Conservation (phyloP, 2,888 invertebrate species). For the Melanargia galathea region DNA sequence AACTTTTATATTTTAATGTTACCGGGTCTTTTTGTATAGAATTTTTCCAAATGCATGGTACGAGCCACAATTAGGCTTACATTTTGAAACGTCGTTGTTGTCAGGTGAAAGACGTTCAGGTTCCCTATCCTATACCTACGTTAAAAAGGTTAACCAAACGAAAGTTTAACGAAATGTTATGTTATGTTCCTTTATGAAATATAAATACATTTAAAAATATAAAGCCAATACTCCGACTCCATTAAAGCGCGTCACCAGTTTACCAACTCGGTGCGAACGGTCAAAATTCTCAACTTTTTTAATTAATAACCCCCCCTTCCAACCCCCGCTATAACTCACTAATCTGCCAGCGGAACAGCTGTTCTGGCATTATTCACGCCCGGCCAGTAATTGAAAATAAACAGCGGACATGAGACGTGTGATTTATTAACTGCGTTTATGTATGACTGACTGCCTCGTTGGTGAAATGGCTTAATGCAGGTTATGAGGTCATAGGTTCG, state of each 20-base stretch:
- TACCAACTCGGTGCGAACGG: conserved; percentile 27
- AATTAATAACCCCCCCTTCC: conserved; percentile 46
- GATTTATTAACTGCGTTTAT: conserved; percentile 56
- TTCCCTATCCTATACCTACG: too few species aligned
- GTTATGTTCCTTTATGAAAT: background rate
- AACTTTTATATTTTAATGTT: too few species aligned
- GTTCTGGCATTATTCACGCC: conserved; percentile 54
- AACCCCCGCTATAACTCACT: conserved; percentile 55
- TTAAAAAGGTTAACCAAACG: too few species aligned
- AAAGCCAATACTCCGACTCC: conserved; percentile 12
- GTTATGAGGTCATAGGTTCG: too few species aligned
- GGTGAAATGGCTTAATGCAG: too few species aligned
- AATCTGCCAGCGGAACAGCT: conserved; percentile 57
- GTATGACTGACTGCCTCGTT: too few species aligned
- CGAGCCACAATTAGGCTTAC: too few species aligned
- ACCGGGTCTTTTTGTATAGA: too few species aligned
- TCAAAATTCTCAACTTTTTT: conserved; percentile 47
- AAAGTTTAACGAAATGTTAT: too few species aligned
- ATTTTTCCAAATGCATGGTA: too few species aligned
- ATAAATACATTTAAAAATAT: conserved; percentile 5
- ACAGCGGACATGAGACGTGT: conserved; percentile 58
- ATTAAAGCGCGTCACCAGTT: conserved; percentile 27
- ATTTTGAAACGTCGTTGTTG: too few species aligned
- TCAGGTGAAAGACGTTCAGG: too few species aligned
- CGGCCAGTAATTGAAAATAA: conserved; percentile 72